Evolutionary conservation across 2,888 invertebrate genomes (phyloP), one percentile per base, ranked within the genome.

Genomic region (Sussaba pulchella): DNA sequence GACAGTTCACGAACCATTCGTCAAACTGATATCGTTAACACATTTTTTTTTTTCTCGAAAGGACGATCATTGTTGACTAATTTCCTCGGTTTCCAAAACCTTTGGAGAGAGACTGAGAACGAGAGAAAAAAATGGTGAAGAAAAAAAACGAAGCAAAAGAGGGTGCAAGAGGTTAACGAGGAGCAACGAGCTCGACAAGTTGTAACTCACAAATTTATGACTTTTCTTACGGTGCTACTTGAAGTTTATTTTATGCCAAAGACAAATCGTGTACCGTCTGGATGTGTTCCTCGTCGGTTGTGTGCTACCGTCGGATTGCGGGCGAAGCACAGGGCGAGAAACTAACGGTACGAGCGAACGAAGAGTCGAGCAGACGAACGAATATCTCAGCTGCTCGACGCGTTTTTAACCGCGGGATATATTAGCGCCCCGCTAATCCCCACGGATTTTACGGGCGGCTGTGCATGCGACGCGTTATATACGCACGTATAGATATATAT

Each of bases 331-430:
- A n/a, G n/a, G n/a, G n/a, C n/a, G n/a, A n/a, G n/a, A n/a, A n/a
- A n/a, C n/a, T n/a, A n/a, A n/a, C n/a, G n/a, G n/a, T n/a, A 31
- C 31, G 31, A 31, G 6, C 31, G 31, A 31, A 31, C 4, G 31
- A 6, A 31, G 52, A 71, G 69, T 61, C 76, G 47, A 78, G 83
- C 69, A 82, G 82, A 84, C 80, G 84, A 87, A 88, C 85, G 88
- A 91, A 90, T 89, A 89, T 88, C 89, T 91, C 91, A 90, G 90
- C 89, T 89, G 91, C 87, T 88, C 87, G 87, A 75, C 84, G 88
- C 88, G 86, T 91, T 91, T 91, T 91, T 91, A 89, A 87, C 83
- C 87, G 85, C 87, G 85, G 87, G 88, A 89, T 91, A 91, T 91
- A 91, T 91, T 91, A 91, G 90, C 91, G 86, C 82, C 31, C 84